phyloP scores from a whole-genome alignment of 2,113 vertebrate species.

The Dasypus novemcinctus region DNA sequence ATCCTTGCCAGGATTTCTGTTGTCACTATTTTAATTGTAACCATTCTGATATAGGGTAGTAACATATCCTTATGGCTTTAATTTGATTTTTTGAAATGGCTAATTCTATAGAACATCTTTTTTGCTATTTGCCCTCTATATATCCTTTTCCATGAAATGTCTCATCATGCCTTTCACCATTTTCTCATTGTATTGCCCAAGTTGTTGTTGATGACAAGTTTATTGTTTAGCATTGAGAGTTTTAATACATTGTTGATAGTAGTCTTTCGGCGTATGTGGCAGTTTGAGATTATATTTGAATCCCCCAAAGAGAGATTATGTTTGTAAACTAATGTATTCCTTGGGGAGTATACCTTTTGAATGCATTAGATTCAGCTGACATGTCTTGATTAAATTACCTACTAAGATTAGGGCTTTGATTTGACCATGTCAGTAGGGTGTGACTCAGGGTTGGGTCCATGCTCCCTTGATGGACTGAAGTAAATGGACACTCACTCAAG shows the following conservation, averaged over 20 bases:
- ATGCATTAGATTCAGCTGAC: too few species aligned
- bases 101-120: background rate
- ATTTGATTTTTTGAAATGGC: background rate
- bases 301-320: too few species aligned
- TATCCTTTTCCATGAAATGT: background rate
- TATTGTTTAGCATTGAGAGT: background rate
- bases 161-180: background rate
- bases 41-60: background rate
- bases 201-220: background rate
- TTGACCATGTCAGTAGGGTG: too few species aligned
- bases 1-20: background rate
- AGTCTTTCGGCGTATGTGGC: background rate
- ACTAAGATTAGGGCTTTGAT: too few species aligned
- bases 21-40: background rate
- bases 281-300: too few species aligned
- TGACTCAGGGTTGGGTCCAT: too few species aligned
- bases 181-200: background rate
- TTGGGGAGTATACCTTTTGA: too few species aligned
- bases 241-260: conserved; percentile 4
- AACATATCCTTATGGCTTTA: background rate
- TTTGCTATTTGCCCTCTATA: background rate
- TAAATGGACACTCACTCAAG: too few species aligned
- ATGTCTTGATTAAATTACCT: too few species aligned
- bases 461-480: too few species aligned
- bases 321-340: too few species aligned